These are phyloP conservation scores for Ctenomys sociabilis DNA, from an alignment of 2,113 vertebrate genomes.

Conservation along the genomic window DNA sequence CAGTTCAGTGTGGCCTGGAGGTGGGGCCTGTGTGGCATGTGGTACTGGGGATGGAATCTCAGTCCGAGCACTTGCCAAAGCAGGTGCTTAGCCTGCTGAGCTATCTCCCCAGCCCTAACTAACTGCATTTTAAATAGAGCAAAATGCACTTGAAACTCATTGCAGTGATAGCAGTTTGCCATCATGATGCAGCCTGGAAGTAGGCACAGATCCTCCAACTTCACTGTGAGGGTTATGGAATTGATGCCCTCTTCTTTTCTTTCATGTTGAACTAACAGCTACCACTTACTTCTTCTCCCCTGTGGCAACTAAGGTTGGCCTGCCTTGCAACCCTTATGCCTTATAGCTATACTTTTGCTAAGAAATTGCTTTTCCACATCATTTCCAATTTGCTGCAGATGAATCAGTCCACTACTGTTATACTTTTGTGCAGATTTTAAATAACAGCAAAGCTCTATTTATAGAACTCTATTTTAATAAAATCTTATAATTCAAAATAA, in stretches of 20 bases:
- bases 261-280: background rate
- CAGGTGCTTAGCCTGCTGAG: no score
- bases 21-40: no score
- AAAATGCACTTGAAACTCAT: background rate
- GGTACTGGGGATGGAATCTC: no score
- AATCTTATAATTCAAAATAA: background rate
- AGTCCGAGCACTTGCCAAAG: no score
- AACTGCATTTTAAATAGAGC: background rate
- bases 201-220: no score
- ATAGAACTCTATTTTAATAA: background rate
- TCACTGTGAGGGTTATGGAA: background rate
- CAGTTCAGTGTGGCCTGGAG: no score
- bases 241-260: background rate
- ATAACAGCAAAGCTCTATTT: background rate
- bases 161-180: background rate
- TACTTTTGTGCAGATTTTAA: background rate
- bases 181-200: background rate
- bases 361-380: background rate
- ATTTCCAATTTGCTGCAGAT: background rate
- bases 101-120: background rate
- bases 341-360: background rate
- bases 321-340: background rate
- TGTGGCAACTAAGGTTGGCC: background rate
- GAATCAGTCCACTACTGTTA: background rate
- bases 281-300: background rate